Base-by-base conservation (phyloP, 2,797 vertebrate species). In the Semaprochilodus insignis region DNA sequence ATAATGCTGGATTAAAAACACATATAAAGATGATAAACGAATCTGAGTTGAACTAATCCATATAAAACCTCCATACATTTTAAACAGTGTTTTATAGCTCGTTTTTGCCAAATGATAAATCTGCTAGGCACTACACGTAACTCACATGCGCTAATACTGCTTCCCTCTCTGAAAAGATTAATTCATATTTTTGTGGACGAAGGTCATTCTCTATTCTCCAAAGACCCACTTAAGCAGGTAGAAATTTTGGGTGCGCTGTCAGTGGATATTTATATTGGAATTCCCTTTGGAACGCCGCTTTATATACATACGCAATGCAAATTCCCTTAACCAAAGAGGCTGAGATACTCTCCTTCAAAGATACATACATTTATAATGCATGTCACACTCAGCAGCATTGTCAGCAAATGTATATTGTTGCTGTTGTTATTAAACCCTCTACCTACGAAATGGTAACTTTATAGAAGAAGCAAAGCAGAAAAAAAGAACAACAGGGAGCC, bases 311-410 rank as follows among this genome's bases (percentile, higher is more conserved):
- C 48, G 66, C 82, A 62, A 36, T 73, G 63, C 71, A 79, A 79
- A 83, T 69, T 52, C 34, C 72, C 62, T 92, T 91, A 85, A 87
- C 90, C 71, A 34, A 19, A 59, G 14, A 52, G 25, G 57, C 11
- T 36, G 40, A 72, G 17, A 6, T 21, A 71, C 48, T 70, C 63
- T 57, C 55, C 40, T 78, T 71, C 44, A 52, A 65, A 44, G 25
- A 66, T 23, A 62, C 16, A 44, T 59, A 51, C 70, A 27, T 67
- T 65, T 83, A 65, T 59, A 74, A 59, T 74, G 25, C 31, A 60
- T 6, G 0, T 23, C 25, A 23, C 54, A 21, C 15, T 59, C 7
- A 23, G 54, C 31, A 34, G 51, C 13, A 19, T 36, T 55, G 51
- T 31, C 72, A 57, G 52, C 11, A 19, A 14, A 34, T 36, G 52